A percentile compares a stretch with the other conserved stretches of the same genome.
Conservation (phyloP, 53 echinoderm and acorn worm genomes). For the Henricia sp. region DNA sequence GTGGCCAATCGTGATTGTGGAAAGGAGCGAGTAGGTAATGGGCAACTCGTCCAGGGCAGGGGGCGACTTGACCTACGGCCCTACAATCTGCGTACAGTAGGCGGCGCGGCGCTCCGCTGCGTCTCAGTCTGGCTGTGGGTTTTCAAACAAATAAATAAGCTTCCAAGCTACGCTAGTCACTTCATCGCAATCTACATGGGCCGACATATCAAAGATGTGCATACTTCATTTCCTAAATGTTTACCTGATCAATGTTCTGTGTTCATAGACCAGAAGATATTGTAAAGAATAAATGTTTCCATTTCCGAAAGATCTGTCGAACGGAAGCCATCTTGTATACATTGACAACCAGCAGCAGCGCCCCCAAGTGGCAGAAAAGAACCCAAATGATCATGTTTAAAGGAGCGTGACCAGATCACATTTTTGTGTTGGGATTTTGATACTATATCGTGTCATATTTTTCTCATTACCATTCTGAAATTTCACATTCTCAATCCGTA, state of each 20-base stretch:
- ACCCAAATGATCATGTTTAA: neutral
- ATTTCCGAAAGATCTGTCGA: neutral
- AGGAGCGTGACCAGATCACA: conserved; percentile 11
- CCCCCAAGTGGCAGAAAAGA: conserved; percentile 1
- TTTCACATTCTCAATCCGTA: neutral
- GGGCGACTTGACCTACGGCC: too few species aligned
- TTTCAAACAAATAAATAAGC: neutral
- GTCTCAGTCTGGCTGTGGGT: too few species aligned
- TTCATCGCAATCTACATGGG: neutral
- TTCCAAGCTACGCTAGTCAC: neutral
- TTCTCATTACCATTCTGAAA: conserved; percentile 36
- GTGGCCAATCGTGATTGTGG: too few species aligned
- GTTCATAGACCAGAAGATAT: neutral
- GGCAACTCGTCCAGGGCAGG: too few species aligned
- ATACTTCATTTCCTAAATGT: neutral
- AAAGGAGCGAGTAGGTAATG: too few species aligned
- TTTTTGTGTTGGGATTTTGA: conserved; percentile 46
- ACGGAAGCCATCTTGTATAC: conserved; percentile 6
- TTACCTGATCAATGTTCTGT: too few species aligned
- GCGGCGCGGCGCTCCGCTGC: too few species aligned
- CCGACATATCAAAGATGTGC: neutral
- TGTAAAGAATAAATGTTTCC: neutral
- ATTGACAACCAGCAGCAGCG: conserved; percentile 12
- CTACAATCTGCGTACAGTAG: too few species aligned
- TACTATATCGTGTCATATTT: conserved; percentile 15